Conservation (phyloP, 2,797 vertebrate genomes). For the Sarcoramphus papa region DNA sequence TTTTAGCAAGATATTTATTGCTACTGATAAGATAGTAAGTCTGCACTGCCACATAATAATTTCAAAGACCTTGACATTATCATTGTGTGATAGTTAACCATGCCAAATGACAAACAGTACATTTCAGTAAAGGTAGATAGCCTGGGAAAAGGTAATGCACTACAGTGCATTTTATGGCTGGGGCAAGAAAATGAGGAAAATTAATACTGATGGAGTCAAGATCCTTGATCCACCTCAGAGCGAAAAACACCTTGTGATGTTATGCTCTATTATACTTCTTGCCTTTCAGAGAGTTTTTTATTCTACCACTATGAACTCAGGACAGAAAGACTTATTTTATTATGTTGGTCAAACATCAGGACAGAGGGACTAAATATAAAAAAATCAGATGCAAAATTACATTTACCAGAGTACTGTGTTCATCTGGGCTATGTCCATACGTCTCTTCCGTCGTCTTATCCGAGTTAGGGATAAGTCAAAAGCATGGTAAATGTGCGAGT, state of each 20-base stretch:
- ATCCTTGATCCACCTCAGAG: background rate
- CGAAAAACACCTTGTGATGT: background rate
- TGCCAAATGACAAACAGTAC: background rate
- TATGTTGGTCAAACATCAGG: background rate
- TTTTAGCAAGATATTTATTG: slow-evolving; percentile 56
- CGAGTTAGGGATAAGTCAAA: background rate
- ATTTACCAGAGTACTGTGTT: background rate
- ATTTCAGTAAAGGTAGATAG: slow-evolving; percentile 22
- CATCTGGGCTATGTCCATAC: background rate
- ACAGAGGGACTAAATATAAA: background rate
- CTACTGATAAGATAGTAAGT: slow-evolving; percentile 51
- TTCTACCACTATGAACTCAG: background rate
- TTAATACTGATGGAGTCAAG: background rate
- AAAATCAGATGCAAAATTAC: background rate
- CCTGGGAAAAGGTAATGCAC: background rate
- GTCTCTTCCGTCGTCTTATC: background rate
- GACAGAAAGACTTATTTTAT: background rate
- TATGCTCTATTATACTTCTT: background rate
- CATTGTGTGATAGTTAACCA: slow-evolving; percentile 30
- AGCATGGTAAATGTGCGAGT: background rate
- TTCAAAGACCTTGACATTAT: slow-evolving; percentile 58
- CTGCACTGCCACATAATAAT: background rate
- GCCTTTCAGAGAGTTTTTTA: background rate
- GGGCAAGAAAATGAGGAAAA: slow-evolving; percentile 35
- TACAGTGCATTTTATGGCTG: background rate